Evolutionary conservation across 2,888 invertebrate species (phyloP), one percentile per base, ranked within the genome.

Genomic region (Netelia melanura): DNA sequence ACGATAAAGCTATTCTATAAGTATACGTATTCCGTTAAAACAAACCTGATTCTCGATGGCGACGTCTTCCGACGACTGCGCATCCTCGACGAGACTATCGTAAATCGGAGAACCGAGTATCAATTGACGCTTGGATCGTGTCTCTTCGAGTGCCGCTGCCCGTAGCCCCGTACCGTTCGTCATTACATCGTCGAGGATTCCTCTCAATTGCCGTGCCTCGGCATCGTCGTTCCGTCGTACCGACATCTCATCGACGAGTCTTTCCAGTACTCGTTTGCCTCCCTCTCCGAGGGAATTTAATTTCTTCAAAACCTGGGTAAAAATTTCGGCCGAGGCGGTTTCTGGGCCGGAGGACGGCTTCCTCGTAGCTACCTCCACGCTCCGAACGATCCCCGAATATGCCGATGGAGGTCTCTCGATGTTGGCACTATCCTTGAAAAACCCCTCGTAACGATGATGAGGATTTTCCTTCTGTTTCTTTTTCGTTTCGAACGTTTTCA

Each of bases 31-130:
- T 38, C 6, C 38, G 38, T 8, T 38, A 38, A 38, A 38, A 38
- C 90, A 87, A 89, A 96, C 96, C 94, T 96, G 96, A 94, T 96
- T 96, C 38, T 95, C 94, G 0, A 95, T 96, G 52, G 94, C 94
- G 88, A 96, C 95, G 38, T 95, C 95, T 0, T 95, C 95, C 78
- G 95, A 95, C 77, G 96, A 96, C 68, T 96, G 95, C 1, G 65
- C 96, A 62, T 96, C 95, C 87, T 95, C 94, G 75, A 95, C 95
- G 1, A 96, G 91, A 56, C 95, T 92, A 14, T 93, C 93, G 58
- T 92, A 89, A 14, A 95, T 91, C 0, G 95, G 94, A 0, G 95
- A 94, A 21, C 94, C 94, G 0, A 95, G 90, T 89, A 95, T 92
- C 68, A 95, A 90, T 38, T 96, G 95, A 75, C 95, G 92, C 87